phyloP scores from a whole-genome alignment of 2,797 vertebrate genomes.

The Protosalanx chinensis region DNA sequence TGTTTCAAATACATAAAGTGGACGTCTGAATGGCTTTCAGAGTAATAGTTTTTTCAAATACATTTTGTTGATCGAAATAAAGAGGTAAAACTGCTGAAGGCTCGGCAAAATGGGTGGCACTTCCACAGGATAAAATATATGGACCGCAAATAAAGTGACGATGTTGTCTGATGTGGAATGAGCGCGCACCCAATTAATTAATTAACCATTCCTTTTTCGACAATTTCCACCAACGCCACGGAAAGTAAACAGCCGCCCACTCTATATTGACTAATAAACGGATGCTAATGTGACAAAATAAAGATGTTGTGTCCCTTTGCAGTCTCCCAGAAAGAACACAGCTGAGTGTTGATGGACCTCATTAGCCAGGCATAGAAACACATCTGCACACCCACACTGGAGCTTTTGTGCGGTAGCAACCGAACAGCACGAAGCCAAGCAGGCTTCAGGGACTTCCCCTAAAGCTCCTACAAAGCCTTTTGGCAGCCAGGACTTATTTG shows the following conservation, averaged over 20 bases:
- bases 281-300: slow-evolving; percentile 54
- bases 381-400: slow-evolving; percentile 49
- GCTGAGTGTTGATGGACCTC: slow-evolving; percentile 55
- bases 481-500: slow-evolving; percentile 56
- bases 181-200: slow-evolving; percentile 35
- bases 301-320: slow-evolving; percentile 45
- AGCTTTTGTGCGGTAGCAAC: slow-evolving; percentile 48
- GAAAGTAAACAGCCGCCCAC: slow-evolving; percentile 32
- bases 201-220: slow-evolving; percentile 57
- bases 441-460: slow-evolving; percentile 55
- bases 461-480: slow-evolving; percentile 58
- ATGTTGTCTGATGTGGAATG: background rate
- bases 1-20: background rate
- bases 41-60: background rate
- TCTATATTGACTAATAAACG: slow-evolving; percentile 44
- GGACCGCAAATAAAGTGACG: too few relatives aligned
- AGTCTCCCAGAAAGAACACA: slow-evolving; percentile 49
- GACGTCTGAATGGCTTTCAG: background rate
- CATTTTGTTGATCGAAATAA: background rate
- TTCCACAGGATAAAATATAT: background rate
- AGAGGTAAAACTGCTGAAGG: background rate
- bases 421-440: slow-evolving; percentile 48
- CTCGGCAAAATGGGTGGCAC: background rate
- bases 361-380: slow-evolving; percentile 55
- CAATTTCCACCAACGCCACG: slow-evolving; percentile 35